Evolutionary conservation across 2,113 vertebrate species (phyloP), one percentile per base, ranked within the genome.

Genomic region (Antennarius striatus): DNA sequence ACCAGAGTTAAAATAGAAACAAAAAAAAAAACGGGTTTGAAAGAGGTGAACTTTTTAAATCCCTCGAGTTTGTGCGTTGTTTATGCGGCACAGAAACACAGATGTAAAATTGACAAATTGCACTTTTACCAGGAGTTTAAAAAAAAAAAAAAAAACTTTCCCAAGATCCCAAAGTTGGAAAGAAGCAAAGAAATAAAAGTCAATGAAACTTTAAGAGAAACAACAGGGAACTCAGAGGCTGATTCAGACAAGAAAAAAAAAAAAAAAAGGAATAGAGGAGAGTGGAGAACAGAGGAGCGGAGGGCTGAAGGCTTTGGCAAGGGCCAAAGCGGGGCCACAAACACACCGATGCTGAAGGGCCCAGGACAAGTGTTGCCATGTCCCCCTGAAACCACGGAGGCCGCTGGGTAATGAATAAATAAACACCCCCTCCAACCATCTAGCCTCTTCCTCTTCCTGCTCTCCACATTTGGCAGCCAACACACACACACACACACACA

Each of bases 341-440:
- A 79, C 65, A 81, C 82, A 75, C 71, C 75, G 67, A 75, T 28
- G 79, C 80, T 85, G 68, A 86, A 87, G 77, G 85, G 87, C 80
- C 79, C 69, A 80, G 85, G 86, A 90, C 88, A 91, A 92, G 89
- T 90, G 73, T 85, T 90, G 87, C 88, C 86, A 86, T 84, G 90
- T 90, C 89, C 87, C 87, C 83, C 83, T 91, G 90, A 90, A 92
- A 90, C 90, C 88, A 42, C 86, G 3, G 69, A 90, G 86, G 88
- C 90, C 80, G 22, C 78, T 85, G 91, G 89, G 91, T 92, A 91
- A 92, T 92, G 86, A 93, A 93, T 93, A 93, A 92, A 89, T 87
- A 90, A 93, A 93, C 84, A 93, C 60, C 74, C 88, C 91, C 91
- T 92, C 86, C 68, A 91, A 92, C 88, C 89, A 92, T 91, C 70